Base-by-base conservation (phyloP, 2,888 invertebrate species). In the Romanomermis culicivorax region DNA sequence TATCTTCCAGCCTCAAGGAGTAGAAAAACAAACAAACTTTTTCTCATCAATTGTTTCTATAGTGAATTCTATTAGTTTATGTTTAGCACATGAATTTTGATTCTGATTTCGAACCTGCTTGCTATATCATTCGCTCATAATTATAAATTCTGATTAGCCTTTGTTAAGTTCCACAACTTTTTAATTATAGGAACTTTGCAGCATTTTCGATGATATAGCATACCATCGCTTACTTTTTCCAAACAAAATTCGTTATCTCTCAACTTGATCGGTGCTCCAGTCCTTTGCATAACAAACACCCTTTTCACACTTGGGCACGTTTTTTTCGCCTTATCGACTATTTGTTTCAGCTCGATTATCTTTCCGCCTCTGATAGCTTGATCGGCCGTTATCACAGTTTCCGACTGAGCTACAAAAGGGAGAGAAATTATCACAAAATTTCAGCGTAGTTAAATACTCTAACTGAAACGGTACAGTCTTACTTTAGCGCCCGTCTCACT, bases 321-420 rank as follows among this genome's bases (percentile, higher is more conserved):
- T 24, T 61, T 61, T 4, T 68, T 66, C 2, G 74, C 74, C 1
- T 61, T 64, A 60, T 74, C 73, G 1, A 72, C 73, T 3, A 66
- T 69, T 56, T 68, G 62, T 62, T 75, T 75, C 57, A 75, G 62
- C 24, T 69, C 65, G 25, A 74, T 69, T 0, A 58, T 52, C 55
- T 68, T 69, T 14, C 63, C 64, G n/a, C 73, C 74, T 30, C 75
- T 63, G 11, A 73, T 59, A 1, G 67, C 69, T 58, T 72, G 68
- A 62, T 75, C 73, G 25, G 70, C 64, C 24, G 74, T 74, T 42
- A 75, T 68, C 23, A 75, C 68, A 14, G 69, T 69, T 54, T 68
- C 66, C 2, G 71, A 72, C 42, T 68, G 64, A 49, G 72, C 74
- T 74, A 63, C n/a, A 59, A 60, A 51, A 52, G 36, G 36, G 17